Conservation (phyloP, 2,113 vertebrate species). For the Leuciscus idus region DNA sequence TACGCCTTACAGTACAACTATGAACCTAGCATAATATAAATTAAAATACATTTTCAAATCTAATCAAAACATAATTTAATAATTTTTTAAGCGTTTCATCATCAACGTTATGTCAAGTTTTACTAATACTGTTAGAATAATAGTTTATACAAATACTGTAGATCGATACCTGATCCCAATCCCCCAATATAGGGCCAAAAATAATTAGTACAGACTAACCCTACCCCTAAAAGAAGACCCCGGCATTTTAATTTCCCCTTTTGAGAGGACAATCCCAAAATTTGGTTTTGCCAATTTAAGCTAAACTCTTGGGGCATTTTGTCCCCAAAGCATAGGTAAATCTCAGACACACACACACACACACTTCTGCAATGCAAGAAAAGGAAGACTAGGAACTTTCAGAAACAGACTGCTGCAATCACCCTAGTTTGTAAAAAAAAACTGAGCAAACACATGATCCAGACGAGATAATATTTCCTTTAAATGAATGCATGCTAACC, state of each 20-base stretch:
- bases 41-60: no score
- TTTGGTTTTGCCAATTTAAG: background rate
- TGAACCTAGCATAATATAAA: no score
- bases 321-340: background rate
- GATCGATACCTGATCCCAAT: background rate
- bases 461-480: background rate
- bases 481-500: constrained; percentile 20
- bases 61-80: no score
- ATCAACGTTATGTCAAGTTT: no score
- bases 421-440: background rate
- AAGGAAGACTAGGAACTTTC: background rate
- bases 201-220: background rate
- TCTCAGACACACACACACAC: background rate
- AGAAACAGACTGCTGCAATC: background rate
- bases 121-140: no score
- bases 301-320: background rate
- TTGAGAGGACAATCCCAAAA: background rate
- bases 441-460: background rate
- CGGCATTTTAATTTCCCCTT: background rate
- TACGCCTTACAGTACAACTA: no score
- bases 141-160: background rate
- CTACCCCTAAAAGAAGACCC: background rate
- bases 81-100: no score
- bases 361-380: background rate
- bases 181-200: background rate